Evolutionary conservation across 2,113 vertebrate species (phyloP), one percentile per base, ranked within the genome.

Genomic region (Herpetotheres cachinnans): DNA sequence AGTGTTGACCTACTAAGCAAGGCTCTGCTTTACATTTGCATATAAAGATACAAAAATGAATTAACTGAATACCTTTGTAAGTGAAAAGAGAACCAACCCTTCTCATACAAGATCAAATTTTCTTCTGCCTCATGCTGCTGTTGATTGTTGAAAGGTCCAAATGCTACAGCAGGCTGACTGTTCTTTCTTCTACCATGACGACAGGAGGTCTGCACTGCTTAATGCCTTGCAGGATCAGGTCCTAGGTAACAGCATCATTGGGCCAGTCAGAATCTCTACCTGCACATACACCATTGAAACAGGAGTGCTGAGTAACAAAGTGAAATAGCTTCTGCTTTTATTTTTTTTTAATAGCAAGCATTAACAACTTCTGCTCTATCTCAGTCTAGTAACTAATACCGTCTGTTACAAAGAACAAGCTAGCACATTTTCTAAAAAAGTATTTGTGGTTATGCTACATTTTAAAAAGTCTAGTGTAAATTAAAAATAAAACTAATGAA

Each of bases 401-500:
- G 46, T 56, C 40, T 94, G 52, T 52, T 89, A 94, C 22, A 70
- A 79, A 26, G 52, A 93, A 72, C 17, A 79, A 76, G 69, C 30
- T 73, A 82, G 72, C 65, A 62, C 22, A 85, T 82, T 85, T 86
- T 87, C 77, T 80, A 47, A 67, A 84, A 74, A 65, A 54, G 16
- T 52, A 56, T 71, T 90, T 91, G 50, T 81, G 49, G n/a, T 61
- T 72, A 89, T 76, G 70, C 77, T 89, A 50, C 65, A 27, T 84
- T 95, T 76, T 27, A 54, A 81, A 67, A 11, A 74, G 18, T 46
- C 50, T 82, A 34, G 15, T 86, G 81, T 56, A 84, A 83, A 83
- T 65, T 63, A 76, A 90, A 91, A 94, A 93, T 94, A 89, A 94
- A 93, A 81, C 50, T 40, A 81, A 88, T 59, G 3, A 3, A 16